Percentiles rank a stretch among this genome's conserved stretches.
phyloP scores from a whole-genome alignment of 1,140 invertebrate species.

The Megathymus violae region DNA sequence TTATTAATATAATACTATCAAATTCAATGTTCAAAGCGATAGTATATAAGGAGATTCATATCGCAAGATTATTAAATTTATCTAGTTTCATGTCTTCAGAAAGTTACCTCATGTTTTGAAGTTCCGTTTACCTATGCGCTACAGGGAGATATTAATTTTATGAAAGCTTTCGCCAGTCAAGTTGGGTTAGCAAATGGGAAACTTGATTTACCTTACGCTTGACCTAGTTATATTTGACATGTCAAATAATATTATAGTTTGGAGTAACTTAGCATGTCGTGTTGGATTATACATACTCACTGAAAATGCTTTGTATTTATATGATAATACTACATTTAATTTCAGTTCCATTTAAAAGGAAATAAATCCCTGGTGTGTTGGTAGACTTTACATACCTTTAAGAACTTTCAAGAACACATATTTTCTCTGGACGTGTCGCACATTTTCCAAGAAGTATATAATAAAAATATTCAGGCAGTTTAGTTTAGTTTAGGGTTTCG shows the following conservation, averaged over 20 bases:
- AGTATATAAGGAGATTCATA: conserved; percentile 49
- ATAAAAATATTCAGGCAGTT: no score
- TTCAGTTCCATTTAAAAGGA: no score
- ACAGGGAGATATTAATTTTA: conserved; percentile 67
- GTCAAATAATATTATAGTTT: conserved; percentile 9
- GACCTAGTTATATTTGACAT: conserved; percentile 1
- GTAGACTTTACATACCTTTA: no score
- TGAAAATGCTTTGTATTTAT: no score
- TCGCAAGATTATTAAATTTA: conserved; percentile 71
- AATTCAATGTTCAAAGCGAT: conserved; percentile 17
- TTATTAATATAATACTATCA: conserved; percentile 29
- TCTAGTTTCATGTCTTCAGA: conserved; percentile 66
- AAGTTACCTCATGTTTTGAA: conserved; percentile 67
- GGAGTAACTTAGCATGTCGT: conserved; percentile 5
- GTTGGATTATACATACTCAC: no score
- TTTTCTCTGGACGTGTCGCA: no score
- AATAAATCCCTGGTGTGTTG: no score
- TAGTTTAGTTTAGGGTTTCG: no score
- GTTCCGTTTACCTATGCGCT: conserved; percentile 65
- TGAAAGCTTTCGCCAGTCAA: conserved; percentile 58
- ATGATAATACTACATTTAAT: no score
- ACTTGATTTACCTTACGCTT: conserved; percentile 23
- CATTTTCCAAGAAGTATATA: no score
- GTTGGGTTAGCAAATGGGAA: conserved; percentile 45
- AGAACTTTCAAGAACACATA: no score